Percentiles rank a stretch among this genome's conserved stretches.
These are phyloP conservation scores for Limosa lapponica DNA, from an alignment of 2,797 vertebrate species.

Conservation along the genomic window DNA sequence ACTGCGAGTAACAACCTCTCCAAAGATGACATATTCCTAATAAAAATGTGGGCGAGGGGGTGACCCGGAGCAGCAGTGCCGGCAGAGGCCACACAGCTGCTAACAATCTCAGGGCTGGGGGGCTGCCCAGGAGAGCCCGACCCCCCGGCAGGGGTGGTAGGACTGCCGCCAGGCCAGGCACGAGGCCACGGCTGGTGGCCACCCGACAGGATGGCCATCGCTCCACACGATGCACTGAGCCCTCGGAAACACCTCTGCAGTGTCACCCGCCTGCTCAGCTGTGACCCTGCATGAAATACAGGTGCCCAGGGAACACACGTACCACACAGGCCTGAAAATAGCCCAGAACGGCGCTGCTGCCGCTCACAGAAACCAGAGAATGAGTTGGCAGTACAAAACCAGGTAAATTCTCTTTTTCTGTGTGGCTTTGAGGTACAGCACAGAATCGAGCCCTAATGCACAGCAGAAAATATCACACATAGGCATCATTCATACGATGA, in stretches of 20 bases:
- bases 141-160: neutral
- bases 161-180: neutral
- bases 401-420: neutral
- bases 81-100: neutral
- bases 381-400: neutral
- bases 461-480: neutral
- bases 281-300: neutral
- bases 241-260: neutral
- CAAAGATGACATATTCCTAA: neutral
- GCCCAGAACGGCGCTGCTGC: neutral
- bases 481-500: neutral
- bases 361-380: neutral
- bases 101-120: accelerated
- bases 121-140: neutral
- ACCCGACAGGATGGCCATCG: no score
- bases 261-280: neutral
- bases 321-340: neutral
- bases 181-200: accelerated
- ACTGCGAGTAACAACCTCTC: neutral
- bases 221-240: no score
- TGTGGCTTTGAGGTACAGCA: neutral
- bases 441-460: neutral
- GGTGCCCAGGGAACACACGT: neutral
- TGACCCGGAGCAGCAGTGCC: neutral
- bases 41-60: neutral